These are phyloP conservation scores for Telmatherina bonti DNA, from an alignment of 2,797 vertebrate species.

Conservation along the genomic window DNA sequence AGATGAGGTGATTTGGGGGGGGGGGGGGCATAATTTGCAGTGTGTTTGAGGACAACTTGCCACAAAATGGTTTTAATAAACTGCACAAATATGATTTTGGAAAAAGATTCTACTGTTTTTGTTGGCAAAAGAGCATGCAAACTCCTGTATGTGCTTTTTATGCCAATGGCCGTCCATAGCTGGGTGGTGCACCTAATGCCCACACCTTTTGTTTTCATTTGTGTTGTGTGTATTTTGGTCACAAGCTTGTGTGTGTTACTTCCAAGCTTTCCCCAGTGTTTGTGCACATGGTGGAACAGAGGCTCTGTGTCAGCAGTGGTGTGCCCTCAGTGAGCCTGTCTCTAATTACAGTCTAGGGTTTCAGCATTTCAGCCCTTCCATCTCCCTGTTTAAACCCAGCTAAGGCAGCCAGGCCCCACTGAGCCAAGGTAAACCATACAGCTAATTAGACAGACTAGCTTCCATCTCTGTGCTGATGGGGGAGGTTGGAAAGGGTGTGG, in stretches of 20 bases:
- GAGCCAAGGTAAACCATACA: constrained; percentile 84
- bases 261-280: constrained; percentile 37
- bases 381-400: constrained; percentile 82
- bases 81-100: constrained; percentile 62
- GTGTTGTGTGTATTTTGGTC: constrained; percentile 55
- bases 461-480: constrained; percentile 73
- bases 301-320: constrained; percentile 80
- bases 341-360: constrained; percentile 85
- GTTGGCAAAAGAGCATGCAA: constrained; percentile 34
- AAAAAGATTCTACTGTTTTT: constrained; percentile 46
- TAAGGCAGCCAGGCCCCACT: constrained; percentile 79
- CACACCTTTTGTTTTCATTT: constrained; percentile 71
- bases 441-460: constrained; percentile 83
- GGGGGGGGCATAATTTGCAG: constrained; percentile 66
- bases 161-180: constrained; percentile 45
- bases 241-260: constrained; percentile 28
- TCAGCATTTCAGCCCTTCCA: constrained; percentile 80
- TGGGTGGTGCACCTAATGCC: constrained; percentile 60
- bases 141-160: constrained; percentile 39
- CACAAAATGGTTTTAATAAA: constrained; percentile 66
- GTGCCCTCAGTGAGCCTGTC: constrained; percentile 81
- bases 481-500: constrained; percentile 43
- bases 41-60: constrained; percentile 67
- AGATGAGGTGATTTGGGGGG: constrained; percentile 64
- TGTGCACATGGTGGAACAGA: constrained; percentile 63